Base-by-base conservation (phyloP, 1,140 invertebrate genomes). In the Aphaenogaster rudis region DNA sequence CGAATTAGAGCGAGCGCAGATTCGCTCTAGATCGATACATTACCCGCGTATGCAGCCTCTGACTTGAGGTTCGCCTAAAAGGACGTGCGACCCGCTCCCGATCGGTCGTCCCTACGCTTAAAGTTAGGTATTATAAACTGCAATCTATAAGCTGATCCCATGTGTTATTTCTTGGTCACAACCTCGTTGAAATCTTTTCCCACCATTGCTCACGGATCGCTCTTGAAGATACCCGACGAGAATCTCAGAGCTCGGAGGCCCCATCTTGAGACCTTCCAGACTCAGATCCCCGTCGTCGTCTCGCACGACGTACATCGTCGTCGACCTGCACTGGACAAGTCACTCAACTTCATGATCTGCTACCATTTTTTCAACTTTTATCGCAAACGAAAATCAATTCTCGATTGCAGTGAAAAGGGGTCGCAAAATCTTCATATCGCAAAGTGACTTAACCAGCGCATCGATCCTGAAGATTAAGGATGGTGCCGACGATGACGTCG, bases 111-210 rank as follows among this genome's bases (percentile, higher is more conserved):
- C 77, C 82, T 93, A 91, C 63, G 86, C 87, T 90, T 91, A 92
- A 92, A 92, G 80, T 90, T 92, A 91, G 74, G 15, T 93, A 91
- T 88, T 89, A 93, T 92, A 94, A 94, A 93, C 90, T 94, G 93
- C 93, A 94, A 92, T 93, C 90, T 94, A 79, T 76, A 94, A 94
- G 91, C 93, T 94, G 93, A 94, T 94, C 93, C 94, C 94, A 94
- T 93, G 86, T 93, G 86, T 93, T 93, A 90, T 92, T 94, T 93
- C 78, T 94, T 94, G 94, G 94, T 94, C 94, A 94, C 93, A 94
- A 94, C 93, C 93, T 92, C 93, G 88, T 93, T 94, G 82, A 92
- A 93, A 79, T 80, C 52, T 80, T 63, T 89, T 84, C 39, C 33
- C 21, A 39, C 15, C 48, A 82, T 81, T 54, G 63, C 67, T 87